phyloP scores from a whole-genome alignment of 1,140 invertebrate species.

The Stratiolaelaps scimitus region DNA sequence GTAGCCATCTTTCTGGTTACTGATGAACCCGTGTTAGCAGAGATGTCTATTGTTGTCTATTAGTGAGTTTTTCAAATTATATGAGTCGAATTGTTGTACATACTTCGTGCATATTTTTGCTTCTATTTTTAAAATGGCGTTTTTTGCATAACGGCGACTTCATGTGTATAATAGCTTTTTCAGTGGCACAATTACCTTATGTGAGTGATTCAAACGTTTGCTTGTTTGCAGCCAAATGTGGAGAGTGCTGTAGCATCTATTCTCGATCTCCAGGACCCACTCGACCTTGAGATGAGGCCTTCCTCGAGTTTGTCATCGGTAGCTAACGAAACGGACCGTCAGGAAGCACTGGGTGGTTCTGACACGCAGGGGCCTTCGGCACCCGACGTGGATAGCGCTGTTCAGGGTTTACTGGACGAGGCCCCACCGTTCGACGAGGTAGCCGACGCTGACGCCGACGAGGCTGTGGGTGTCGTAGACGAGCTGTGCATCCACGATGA shows the following conservation, averaged over 20 bases:
- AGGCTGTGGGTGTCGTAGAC: no score
- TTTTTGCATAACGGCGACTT: no score
- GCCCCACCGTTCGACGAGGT: not conserved
- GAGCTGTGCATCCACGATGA: conserved; percentile 24
- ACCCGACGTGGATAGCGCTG: conserved; percentile 18
- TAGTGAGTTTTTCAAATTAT: no score
- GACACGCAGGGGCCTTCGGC: not conserved
- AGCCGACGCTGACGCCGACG: not conserved
- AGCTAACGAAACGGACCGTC: not conserved
- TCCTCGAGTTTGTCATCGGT: conserved; percentile 25
- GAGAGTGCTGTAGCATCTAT: conserved; percentile 26
- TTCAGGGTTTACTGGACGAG: not conserved
- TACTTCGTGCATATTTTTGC: no score
- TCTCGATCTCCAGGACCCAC: conserved; percentile 15
- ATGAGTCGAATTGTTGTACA: no score
- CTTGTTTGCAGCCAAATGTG: conserved; percentile 4
- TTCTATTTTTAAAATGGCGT: no score
- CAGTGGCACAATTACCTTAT: no score
- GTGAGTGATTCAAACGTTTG: no score
- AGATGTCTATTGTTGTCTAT: no score
- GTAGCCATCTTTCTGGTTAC: no score
- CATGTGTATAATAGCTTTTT: no score
- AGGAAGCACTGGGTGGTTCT: not conserved
- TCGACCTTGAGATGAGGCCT: not conserved
- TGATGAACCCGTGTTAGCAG: no score